Percentiles rank a stretch among this genome's conserved stretches.
These are phyloP conservation scores for Synergus laeviventris DNA, from an alignment of 2,888 invertebrate species.

Conservation along the genomic window DNA sequence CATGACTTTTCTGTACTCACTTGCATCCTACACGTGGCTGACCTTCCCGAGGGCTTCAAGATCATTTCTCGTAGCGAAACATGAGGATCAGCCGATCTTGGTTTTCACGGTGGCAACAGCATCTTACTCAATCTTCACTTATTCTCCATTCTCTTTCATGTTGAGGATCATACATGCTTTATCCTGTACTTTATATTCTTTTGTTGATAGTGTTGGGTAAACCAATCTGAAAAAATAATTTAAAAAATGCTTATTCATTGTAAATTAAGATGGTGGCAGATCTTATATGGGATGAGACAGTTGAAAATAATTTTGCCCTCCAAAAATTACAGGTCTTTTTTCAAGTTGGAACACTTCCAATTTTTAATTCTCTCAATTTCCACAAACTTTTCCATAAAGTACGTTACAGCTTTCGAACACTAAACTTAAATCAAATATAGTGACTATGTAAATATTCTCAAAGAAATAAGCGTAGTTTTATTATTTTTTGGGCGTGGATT, in stretches of 20 bases:
- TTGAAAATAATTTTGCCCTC: too few relatives aligned
- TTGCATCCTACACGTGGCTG: constrained; percentile 11
- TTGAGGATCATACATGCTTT: neutral
- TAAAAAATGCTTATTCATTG: too few relatives aligned
- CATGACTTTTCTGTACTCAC: neutral
- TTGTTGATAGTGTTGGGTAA: neutral
- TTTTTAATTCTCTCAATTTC: neutral
- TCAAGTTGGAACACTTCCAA: too few relatives aligned
- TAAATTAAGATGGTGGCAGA: too few relatives aligned
- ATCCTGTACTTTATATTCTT: neutral
- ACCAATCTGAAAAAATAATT: neutral
- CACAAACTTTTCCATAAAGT: neutral
- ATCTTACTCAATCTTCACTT: constrained; percentile 1
- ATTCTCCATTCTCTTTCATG: neutral
- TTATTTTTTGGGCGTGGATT: neutral
- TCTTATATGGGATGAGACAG: too few relatives aligned
- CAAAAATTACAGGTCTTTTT: too few relatives aligned
- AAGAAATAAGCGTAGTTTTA: neutral
- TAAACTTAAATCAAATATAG: neutral
- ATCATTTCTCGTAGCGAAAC: neutral
- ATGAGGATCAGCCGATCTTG: neutral
- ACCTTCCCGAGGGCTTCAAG: neutral
- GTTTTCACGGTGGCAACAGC: neutral
- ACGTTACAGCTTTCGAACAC: neutral
- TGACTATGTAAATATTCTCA: neutral